phyloP scores from a whole-genome alignment of 2,888 invertebrate genomes.

The Prionchulus punctatus region DNA sequence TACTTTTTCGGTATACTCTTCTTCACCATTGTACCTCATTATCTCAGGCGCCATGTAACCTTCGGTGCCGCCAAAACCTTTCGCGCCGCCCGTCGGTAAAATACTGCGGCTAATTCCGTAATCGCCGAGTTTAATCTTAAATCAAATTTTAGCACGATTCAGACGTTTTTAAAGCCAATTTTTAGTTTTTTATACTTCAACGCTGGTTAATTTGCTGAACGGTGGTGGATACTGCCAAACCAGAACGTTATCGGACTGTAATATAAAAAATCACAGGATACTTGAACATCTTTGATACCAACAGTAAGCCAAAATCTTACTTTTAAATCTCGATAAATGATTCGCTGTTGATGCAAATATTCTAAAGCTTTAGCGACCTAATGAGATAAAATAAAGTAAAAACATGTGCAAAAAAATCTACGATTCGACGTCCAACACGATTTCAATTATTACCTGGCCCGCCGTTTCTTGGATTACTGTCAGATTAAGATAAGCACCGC shows the following conservation, averaged over 20 bases:
- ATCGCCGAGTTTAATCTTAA: conserved; percentile 73
- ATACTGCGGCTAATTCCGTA: conserved; percentile 46
- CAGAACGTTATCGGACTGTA: conserved; percentile 79
- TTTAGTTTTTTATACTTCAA: conserved; percentile 5
- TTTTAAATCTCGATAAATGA: conserved; percentile 70
- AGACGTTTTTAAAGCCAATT: background rate
- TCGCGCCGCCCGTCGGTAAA: conserved; percentile 44
- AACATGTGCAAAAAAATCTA: conserved; percentile 7
- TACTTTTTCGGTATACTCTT: conserved; percentile 92
- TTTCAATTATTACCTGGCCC: conserved; percentile 47
- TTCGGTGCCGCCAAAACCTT: conserved; percentile 95
- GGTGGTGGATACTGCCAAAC: conserved; percentile 90
- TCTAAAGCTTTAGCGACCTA: conserved; percentile 76
- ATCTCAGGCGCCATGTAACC: conserved; percentile 99
- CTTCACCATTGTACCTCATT: conserved; percentile 90
- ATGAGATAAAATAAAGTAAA: conserved; percentile 12
- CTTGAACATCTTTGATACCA: background rate
- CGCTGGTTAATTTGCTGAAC: conserved; percentile 32
- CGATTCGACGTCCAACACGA: conserved; percentile 9
- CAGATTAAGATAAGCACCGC: conserved; percentile 62
- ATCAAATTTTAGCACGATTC: conserved; percentile 11
- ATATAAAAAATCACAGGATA: background rate
- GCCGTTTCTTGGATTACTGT: conserved; percentile 66
- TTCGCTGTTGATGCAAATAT: conserved; percentile 76
- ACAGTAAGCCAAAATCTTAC: background rate